phyloP scores from a whole-genome alignment of 2,888 invertebrate species.

The Lasioglossum figueresi region DNA sequence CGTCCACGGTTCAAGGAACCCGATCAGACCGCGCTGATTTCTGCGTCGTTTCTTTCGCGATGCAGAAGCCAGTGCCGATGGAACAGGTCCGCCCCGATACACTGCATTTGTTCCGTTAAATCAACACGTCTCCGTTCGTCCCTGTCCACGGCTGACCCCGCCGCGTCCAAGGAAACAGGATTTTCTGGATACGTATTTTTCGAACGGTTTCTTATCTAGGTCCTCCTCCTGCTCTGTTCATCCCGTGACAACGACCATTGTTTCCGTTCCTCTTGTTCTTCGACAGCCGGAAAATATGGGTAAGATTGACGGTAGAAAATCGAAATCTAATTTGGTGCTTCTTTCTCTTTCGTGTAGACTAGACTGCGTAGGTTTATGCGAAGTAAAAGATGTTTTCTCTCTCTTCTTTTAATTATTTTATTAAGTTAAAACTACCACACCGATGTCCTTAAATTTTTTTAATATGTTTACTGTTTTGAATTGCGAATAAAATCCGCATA shows the following conservation, averaged over 20 bases:
- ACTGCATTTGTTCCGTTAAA: constrained; percentile 58
- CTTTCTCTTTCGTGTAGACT: too few relatives aligned
- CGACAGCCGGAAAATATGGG: neutral
- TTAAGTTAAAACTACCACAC: too few relatives aligned
- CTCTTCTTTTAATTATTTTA: too few relatives aligned
- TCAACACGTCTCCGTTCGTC: constrained; percentile 49
- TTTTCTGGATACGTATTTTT: constrained; percentile 51
- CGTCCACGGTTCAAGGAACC: constrained; percentile 69
- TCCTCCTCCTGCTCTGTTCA: neutral
- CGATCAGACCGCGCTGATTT: constrained; percentile 60
- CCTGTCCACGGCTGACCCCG: constrained; percentile 3
- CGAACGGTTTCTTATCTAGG: constrained; percentile 34
- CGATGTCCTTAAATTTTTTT: too few relatives aligned
- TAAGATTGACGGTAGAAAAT: neutral
- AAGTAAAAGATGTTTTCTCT: too few relatives aligned
- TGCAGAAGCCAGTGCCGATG: constrained; percentile 27
- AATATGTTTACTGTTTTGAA: too few relatives aligned
- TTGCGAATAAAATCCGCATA: too few relatives aligned
- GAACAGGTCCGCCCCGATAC: constrained; percentile 59
- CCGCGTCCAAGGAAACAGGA: constrained; percentile 47
- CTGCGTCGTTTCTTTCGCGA: constrained; percentile 60
- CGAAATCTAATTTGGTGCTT: neutral
- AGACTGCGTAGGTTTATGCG: too few relatives aligned
- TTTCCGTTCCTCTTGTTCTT: neutral
- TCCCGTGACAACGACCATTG: constrained; percentile 22